These are phyloP conservation scores for Naja naja DNA, from an alignment of 2,113 vertebrate genomes.

Conservation along the genomic window DNA sequence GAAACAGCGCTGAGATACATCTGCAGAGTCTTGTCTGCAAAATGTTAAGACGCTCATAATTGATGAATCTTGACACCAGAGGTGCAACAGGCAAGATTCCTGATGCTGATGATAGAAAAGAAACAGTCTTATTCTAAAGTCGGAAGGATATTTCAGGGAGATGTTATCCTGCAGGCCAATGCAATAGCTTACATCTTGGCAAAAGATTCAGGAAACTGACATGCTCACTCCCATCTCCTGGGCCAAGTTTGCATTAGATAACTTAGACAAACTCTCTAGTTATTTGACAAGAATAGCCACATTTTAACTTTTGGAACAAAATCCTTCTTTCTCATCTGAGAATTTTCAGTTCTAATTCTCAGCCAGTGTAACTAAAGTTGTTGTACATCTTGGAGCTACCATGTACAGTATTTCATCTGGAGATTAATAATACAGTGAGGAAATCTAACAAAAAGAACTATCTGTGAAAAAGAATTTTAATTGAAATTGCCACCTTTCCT, in stretches of 20 bases:
- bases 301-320: slow-evolving; percentile 52
- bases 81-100: slow-evolving; percentile 28
- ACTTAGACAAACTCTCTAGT: slow-evolving; percentile 36
- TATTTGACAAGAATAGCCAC: slow-evolving; percentile 36
- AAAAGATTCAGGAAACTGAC: not conserved
- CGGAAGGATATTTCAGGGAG: not conserved
- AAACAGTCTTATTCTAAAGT: slow-evolving; percentile 7
- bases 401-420: slow-evolving; percentile 29
- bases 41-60: slow-evolving; percentile 4
- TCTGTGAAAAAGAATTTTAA: not conserved
- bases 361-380: slow-evolving; percentile 20
- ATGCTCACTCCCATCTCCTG: not conserved
- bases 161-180: slow-evolving; percentile 33
- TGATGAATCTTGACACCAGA: slow-evolving; percentile 20
- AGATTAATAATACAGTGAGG: slow-evolving; percentile 40
- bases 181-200: not conserved
- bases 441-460: not conserved
- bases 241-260: slow-evolving; percentile 19
- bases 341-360: not conserved
- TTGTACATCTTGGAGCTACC: slow-evolving; percentile 47
- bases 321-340: slow-evolving; percentile 37
- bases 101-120: slow-evolving; percentile 10
- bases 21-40: slow-evolving; percentile 1
- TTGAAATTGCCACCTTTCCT: not conserved
- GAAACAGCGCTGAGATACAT: not conserved